Evolutionary conservation across 2,113 vertebrate species (phyloP).

Genomic region (Myrmophylax atrothorax): DNA sequence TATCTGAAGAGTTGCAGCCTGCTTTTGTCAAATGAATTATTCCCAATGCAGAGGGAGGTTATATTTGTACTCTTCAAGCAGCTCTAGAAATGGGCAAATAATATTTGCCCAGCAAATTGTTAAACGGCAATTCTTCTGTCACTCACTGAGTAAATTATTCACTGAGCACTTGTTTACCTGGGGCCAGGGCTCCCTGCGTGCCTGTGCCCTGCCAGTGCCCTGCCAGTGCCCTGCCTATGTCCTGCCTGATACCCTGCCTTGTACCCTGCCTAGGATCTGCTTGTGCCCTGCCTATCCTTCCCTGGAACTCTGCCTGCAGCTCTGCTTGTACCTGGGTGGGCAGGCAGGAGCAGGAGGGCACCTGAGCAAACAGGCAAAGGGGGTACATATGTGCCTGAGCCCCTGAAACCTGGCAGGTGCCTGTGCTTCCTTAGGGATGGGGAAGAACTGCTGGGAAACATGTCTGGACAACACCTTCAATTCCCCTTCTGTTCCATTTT

Average conservation of each 20-base stretch:
- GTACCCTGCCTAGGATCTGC: not conserved
- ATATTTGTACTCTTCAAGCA: constrained; percentile 48
- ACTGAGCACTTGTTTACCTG: constrained; percentile 40
- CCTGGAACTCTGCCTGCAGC: not conserved
- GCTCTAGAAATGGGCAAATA: constrained; percentile 58
- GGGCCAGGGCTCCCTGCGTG: not conserved
- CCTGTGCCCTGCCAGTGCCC: not conserved
- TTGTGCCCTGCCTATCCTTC: not conserved
- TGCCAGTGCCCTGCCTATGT: not conserved
- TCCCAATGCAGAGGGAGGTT: not conserved
- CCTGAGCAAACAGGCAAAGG: not conserved
- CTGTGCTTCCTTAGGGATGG: not conserved
- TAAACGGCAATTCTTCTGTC: constrained; percentile 44
- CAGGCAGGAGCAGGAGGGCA: not conserved
- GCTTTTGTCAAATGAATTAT: not conserved
- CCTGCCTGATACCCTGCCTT: too few species aligned
- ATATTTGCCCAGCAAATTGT: constrained; percentile 67
- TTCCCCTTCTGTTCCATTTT: too few species aligned
- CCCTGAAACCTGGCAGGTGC: not conserved
- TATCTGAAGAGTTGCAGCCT: not conserved
- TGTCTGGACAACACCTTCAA: not conserved
- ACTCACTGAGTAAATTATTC: constrained; percentile 41
- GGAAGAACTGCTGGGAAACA: not conserved
- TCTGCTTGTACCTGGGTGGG: not conserved
- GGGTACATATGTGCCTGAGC: fast-evolving